A percentile compares a stretch with the other conserved stretches of the same genome.
phyloP scores from a whole-genome alignment of 2,888 invertebrate species.

The Cylindroiulus punctatus region DNA sequence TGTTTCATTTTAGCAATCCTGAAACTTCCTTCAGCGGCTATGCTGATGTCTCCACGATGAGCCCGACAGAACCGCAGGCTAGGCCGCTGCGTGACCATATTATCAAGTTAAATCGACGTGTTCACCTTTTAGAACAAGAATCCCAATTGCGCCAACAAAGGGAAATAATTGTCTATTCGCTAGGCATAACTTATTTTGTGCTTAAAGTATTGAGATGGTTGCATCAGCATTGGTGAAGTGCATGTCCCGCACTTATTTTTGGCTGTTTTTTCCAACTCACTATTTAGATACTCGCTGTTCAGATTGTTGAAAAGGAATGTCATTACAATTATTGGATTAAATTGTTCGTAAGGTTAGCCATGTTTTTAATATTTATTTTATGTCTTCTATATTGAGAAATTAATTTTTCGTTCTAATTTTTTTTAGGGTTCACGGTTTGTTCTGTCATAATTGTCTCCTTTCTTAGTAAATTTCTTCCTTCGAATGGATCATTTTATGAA shows the following conservation, averaged over 20 bases:
- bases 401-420: too few species aligned
- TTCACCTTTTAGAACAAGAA: slow-evolving; percentile 87
- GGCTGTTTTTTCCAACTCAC: background rate
- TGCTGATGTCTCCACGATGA: slow-evolving; percentile 61
- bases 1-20: background rate
- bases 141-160: slow-evolving; percentile 84
- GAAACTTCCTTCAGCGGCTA: background rate
- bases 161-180: slow-evolving; percentile 84
- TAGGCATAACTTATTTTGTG: slow-evolving; percentile 85
- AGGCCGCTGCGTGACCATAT: slow-evolving; percentile 85
- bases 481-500: too few species aligned
- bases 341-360: background rate
- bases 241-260: background rate
- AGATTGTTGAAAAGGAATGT: background rate
- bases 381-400: too few species aligned
- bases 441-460: background rate
- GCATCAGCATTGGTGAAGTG: slow-evolving; percentile 58
- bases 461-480: too few species aligned
- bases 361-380: background rate
- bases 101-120: slow-evolving; percentile 85
- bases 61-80: slow-evolving; percentile 78
- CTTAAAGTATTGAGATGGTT: slow-evolving; percentile 88
- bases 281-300: slow-evolving; percentile 5
- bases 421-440: background rate
- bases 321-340: slow-evolving; percentile 9